A percentile compares a stretch with the other conserved stretches of the same genome.
Evolutionary conservation across 2,113 vertebrate species (phyloP).

Genomic region (Brachypodius melanocephalos): DNA sequence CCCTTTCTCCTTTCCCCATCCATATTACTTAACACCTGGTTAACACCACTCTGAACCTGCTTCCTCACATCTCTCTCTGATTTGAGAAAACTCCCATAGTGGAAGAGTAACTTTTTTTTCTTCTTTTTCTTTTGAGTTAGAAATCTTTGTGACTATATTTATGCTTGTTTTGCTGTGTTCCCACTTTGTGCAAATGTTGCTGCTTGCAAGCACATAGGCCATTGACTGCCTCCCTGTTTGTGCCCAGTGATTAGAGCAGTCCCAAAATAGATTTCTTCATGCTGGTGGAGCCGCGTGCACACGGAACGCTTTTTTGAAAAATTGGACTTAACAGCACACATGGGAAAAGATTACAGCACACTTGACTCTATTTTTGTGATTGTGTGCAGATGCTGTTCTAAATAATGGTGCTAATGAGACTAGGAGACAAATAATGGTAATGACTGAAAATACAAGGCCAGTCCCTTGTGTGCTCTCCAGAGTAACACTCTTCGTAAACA

Average conservation of each 20-base stretch:
- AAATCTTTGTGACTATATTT: not conserved
- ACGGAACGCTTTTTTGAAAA: not conserved
- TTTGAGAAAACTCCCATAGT: not conserved
- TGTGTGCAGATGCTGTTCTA: not conserved
- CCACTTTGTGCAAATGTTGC: not conserved
- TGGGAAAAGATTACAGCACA: accelerated
- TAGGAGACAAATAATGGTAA: not conserved
- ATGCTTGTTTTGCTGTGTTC: not conserved
- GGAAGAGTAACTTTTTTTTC: not conserved
- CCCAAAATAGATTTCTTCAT: not conserved
- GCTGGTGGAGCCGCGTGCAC: not conserved
- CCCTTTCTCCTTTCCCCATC: not conserved
- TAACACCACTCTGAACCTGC: not conserved
- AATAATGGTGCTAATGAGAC: not conserved
- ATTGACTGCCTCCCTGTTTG: not conserved
- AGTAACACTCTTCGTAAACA: not conserved
- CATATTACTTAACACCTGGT: not conserved
- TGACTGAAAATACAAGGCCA: not conserved
- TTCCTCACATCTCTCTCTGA: not conserved
- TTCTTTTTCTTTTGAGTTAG: not conserved
- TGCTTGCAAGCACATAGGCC: not conserved
- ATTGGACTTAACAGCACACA: not conserved
- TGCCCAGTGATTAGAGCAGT: not conserved
- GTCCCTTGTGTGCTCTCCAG: not conserved
- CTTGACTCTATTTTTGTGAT: not conserved